These are phyloP conservation scores for Tamandua tetradactyla DNA, from an alignment of 2,797 vertebrate genomes.

Conservation along the genomic window DNA sequence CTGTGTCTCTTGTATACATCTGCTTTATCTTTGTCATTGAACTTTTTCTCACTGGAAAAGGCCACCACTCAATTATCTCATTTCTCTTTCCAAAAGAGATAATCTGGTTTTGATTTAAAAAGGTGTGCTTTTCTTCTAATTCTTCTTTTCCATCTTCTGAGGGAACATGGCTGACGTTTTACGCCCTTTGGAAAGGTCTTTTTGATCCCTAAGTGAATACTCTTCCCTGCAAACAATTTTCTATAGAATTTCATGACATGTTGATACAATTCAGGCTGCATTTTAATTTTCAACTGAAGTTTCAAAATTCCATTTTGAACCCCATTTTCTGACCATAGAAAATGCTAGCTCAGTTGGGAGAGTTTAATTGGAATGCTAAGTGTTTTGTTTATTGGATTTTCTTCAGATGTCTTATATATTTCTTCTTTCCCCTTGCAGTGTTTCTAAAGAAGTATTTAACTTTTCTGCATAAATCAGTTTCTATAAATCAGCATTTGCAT, in stretches of 20 bases:
- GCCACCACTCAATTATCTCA: fast-evolving
- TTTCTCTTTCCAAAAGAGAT: not conserved
- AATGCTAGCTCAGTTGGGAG: fast-evolving
- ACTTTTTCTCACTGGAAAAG: not conserved
- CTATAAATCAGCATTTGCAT: not conserved
- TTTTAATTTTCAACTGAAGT: not conserved
- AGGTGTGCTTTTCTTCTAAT: not conserved
- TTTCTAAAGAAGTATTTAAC: not conserved
- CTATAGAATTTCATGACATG: not conserved
- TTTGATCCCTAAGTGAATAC: not conserved
- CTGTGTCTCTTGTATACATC: fast-evolving
- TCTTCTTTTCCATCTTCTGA: not conserved
- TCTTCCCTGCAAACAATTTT: not conserved
- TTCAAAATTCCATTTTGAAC: not conserved
- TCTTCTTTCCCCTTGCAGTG: no score
- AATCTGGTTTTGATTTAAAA: not conserved
- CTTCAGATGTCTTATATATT: not conserved
- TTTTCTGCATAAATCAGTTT: not conserved
- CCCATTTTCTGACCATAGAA: not conserved
- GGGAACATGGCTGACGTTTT: no score
- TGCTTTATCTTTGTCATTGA: fast-evolving
- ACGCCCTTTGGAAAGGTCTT: not conserved
- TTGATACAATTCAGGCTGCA: no score
- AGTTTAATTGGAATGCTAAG: not conserved
- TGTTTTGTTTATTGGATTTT: not conserved